A percentile compares a stretch with the other conserved stretches of the same genome.
Conservation (phyloP, 2,113 vertebrate genomes). For the Leiothrix lutea region DNA sequence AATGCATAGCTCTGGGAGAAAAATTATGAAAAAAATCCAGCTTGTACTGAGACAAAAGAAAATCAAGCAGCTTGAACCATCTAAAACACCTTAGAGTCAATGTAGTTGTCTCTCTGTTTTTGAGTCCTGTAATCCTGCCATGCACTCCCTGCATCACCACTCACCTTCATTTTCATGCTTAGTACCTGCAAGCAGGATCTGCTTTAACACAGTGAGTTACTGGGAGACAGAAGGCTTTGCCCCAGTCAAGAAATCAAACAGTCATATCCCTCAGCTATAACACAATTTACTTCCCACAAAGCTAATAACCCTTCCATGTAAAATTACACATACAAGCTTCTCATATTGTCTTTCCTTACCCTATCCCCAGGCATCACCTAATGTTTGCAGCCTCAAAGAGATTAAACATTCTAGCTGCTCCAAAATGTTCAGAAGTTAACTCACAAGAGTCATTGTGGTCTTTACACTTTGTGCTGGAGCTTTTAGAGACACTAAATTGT, state of each 20-base stretch:
- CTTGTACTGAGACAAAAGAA: background rate
- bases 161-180: background rate
- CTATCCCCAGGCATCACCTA: background rate
- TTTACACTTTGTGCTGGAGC: background rate
- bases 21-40: background rate
- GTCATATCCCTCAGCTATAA: background rate
- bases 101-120: background rate
- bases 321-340: background rate
- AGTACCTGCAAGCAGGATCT: background rate
- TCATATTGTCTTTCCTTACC: background rate
- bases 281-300: background rate
- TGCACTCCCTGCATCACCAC: rapidly evolving
- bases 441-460: background rate
- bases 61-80: background rate
- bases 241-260: background rate
- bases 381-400: background rate
- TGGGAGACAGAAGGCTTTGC: background rate
- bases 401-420: background rate
- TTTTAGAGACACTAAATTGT: background rate
- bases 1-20: background rate
- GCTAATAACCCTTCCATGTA: background rate
- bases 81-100: background rate
- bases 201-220: background rate
- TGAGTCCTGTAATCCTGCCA: rapidly evolving
- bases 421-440: background rate